Conservation (phyloP, 1,140 invertebrate genomes). For the Saxidomus purpurata region DNA sequence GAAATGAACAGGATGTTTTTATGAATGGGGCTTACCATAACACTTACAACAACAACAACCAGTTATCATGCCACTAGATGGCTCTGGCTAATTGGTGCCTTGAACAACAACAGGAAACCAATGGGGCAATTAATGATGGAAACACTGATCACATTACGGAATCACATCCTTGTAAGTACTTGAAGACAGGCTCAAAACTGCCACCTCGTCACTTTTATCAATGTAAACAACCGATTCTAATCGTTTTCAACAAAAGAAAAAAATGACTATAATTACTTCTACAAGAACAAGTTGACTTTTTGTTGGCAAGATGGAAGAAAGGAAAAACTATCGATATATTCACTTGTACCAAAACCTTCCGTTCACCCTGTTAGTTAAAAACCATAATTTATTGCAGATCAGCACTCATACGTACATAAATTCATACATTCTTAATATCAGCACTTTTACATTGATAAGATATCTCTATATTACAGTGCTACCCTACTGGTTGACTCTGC, state of each 20-base stretch:
- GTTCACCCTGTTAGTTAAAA: too few species aligned
- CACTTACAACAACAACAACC: slow-evolving; percentile 5
- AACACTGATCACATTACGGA: slow-evolving; percentile 16
- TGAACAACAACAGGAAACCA: slow-evolving; percentile 49
- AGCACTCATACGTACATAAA: too few species aligned
- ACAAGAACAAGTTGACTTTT: too few species aligned
- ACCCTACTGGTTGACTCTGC: too few species aligned
- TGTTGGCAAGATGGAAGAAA: too few species aligned
- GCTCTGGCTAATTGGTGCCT: background rate
- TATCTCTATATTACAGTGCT: too few species aligned
- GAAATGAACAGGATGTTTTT: background rate
- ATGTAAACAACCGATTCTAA: slow-evolving; percentile 24
- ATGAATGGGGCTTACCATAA: background rate
- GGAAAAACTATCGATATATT: too few species aligned
- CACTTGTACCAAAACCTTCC: too few species aligned
- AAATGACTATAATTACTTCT: background rate
- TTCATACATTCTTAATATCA: too few species aligned
- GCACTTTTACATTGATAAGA: too few species aligned
- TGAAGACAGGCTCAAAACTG: background rate
- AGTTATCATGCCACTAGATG: background rate
- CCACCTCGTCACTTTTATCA: background rate
- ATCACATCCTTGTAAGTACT: background rate
- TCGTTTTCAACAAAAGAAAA: background rate
- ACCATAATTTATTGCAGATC: too few species aligned
- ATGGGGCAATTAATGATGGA: slow-evolving; percentile 17